Evolutionary conservation across 1,140 invertebrate species (phyloP).

Genomic region (Panagrolaimus sp.): DNA sequence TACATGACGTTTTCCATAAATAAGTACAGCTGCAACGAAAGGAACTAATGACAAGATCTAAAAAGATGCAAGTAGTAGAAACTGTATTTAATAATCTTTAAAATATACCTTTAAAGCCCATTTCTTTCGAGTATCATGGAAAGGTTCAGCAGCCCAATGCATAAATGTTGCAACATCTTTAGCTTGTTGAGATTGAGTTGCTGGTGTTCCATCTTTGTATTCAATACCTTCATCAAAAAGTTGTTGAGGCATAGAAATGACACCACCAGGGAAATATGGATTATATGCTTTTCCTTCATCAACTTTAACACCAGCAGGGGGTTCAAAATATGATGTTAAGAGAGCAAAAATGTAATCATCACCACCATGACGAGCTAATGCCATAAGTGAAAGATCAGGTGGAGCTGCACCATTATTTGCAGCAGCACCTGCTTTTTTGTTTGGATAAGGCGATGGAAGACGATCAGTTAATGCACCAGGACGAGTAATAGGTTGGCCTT

Average conservation of each 20-base stretch:
- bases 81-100: conserved; percentile 71
- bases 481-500: conserved; percentile 81
- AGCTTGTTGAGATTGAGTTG: conserved; percentile 85
- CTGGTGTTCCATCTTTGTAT: conserved; percentile 72
- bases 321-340: conserved; percentile 87
- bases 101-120: conserved; percentile 75
- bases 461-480: conserved; percentile 89
- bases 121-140: conserved; percentile 79
- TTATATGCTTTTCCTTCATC: conserved; percentile 92
- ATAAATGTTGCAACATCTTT: conserved; percentile 93
- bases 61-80: conserved; percentile 52
- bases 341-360: conserved; percentile 88
- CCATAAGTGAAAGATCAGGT: conserved; percentile 87
- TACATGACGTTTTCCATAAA: conserved; percentile 53
- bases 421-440: conserved; percentile 86
- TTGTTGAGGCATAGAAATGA: conserved; percentile 92
- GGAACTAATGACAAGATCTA: conserved; percentile 48
- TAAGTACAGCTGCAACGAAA: conserved; percentile 49
- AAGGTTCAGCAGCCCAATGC: conserved; percentile 83
- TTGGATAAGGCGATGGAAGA: conserved; percentile 73
- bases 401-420: conserved; percentile 92
- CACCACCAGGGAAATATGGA: conserved; percentile 93
- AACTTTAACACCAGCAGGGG: conserved; percentile 74
- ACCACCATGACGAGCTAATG: conserved; percentile 79
- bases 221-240: conserved; percentile 71